Evolutionary conservation across 2,113 vertebrate species (phyloP).

Genomic region (Taxidea taxus): DNA sequence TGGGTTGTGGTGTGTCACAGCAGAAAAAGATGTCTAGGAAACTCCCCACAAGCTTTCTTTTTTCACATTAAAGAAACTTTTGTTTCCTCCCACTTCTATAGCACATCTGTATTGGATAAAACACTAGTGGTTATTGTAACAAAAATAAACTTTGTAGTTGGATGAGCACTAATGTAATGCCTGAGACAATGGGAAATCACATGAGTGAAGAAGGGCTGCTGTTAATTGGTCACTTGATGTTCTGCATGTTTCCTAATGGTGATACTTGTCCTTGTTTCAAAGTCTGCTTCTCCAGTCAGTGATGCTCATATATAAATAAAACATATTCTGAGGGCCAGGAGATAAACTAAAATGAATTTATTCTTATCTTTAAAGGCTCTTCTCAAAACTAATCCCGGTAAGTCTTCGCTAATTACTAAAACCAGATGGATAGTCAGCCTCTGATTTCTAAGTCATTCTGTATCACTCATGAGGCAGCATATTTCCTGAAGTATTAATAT

Average conservation of each 20-base stretch:
- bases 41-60: not conserved
- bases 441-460: slow-evolving; percentile 2
- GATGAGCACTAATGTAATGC: not conserved
- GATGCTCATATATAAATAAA: not conserved
- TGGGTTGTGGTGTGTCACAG: not conserved
- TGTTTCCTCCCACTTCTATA: slow-evolving; percentile 3
- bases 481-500: slow-evolving; percentile 28
- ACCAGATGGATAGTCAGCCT: not conserved
- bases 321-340: not conserved
- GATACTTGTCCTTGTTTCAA: slow-evolving; percentile 10
- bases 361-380: not conserved
- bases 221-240: not conserved
- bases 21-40: not conserved
- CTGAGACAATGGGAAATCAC: not conserved
- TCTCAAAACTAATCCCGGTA: not conserved
- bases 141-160: slow-evolving; percentile 37
- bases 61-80: slow-evolving; percentile 40
- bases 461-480: slow-evolving; percentile 26
- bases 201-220: not conserved
- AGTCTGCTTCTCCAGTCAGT: not conserved
- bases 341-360: not conserved
- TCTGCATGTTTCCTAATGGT: not conserved
- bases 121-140: not conserved
- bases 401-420: slow-evolving; percentile 37
- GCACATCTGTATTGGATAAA: not conserved